phyloP scores from a whole-genome alignment of 2,113 vertebrate genomes.

The Camarhynchus parvulus region DNA sequence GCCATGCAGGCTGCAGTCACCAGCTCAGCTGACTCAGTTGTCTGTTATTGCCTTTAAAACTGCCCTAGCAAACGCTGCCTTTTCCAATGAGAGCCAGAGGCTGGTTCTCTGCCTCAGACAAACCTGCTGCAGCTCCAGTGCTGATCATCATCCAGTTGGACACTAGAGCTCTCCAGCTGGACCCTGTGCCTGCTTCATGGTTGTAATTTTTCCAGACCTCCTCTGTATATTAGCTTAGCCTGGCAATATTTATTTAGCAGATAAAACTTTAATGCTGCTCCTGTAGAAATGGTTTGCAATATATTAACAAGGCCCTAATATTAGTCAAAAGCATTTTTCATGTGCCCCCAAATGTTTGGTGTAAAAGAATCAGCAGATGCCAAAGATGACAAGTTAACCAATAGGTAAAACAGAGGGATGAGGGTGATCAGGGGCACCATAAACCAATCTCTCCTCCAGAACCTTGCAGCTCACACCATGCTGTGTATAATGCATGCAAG shows the following conservation, averaged over 20 bases:
- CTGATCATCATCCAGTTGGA: not conserved
- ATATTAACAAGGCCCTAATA: not conserved
- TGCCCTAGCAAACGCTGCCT: not conserved
- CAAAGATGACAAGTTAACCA: not conserved
- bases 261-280: not conserved
- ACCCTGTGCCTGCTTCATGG: not conserved
- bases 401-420: not conserved
- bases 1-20: not conserved
- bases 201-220: not conserved
- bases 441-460: not conserved
- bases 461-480: not conserved
- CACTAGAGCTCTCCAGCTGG: not conserved
- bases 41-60: not conserved
- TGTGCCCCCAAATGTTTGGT: not conserved
- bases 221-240: not conserved
- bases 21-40: not conserved
- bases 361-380: not conserved
- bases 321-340: constrained; percentile 15
- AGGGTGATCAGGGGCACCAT: not conserved
- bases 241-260: constrained; percentile 1
- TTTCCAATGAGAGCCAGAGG: not conserved
- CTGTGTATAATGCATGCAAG: not conserved
- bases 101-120: not conserved
- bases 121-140: not conserved
- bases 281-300: constrained; percentile 1